These are phyloP conservation scores for Phymanthus crucifer DNA, from an alignment of 92 coral and sea anemone species.

Conservation along the genomic window DNA sequence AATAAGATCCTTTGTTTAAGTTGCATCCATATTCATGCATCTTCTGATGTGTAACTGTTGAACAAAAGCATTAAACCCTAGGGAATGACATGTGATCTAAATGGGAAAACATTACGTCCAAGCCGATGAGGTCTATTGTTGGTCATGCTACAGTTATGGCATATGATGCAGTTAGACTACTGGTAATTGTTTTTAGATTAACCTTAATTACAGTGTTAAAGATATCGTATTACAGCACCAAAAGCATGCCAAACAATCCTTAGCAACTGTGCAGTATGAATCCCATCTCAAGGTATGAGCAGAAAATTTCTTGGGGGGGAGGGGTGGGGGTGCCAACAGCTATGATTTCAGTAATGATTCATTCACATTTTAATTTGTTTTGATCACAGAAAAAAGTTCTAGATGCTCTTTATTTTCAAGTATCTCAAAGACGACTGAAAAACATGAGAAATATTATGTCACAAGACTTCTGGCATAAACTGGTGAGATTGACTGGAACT, in stretches of 20 bases:
- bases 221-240: conserved; percentile 31
- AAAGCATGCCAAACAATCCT: conserved; percentile 16
- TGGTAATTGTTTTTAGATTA: neutral
- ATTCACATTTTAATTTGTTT: neutral
- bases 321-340: no score
- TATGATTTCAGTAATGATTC: neutral
- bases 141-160: no score
- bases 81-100: no score
- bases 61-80: no score
- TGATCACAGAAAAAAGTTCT: conserved; percentile 21
- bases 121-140: no score
- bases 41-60: no score
- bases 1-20: no score
- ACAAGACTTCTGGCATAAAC: conserved; percentile 49
- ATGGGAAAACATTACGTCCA: no score
- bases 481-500: conserved; percentile 43
- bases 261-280: conserved; percentile 34
- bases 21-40: no score
- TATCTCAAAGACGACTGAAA: conserved; percentile 33
- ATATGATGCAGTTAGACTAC: neutral
- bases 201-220: neutral
- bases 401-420: conserved; percentile 14
- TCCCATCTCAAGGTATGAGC: conserved; percentile 35
- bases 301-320: no score
- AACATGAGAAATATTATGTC: conserved; percentile 56